Percentiles rank a stretch among this genome's conserved stretches.
Evolutionary conservation across 2,888 invertebrate genomes (phyloP).

Genomic region (Linnaemya tessellans): DNA sequence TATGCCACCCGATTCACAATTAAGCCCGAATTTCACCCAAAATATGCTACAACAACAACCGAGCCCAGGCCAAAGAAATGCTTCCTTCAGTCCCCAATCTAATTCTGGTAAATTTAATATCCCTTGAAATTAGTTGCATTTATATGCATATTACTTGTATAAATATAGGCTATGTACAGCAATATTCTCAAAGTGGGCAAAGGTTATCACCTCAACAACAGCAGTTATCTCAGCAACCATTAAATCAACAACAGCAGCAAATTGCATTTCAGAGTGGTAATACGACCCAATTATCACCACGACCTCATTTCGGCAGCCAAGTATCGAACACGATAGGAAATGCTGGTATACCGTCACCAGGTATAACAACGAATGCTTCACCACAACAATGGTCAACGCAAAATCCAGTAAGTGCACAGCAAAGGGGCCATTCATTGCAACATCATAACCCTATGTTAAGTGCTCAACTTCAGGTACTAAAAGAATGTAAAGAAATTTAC

Average conservation of each 20-base stretch:
- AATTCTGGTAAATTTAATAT: constrained; percentile 78
- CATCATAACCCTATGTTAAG: constrained; percentile 95
- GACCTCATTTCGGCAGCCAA: constrained; percentile 77
- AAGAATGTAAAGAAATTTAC: background rate
- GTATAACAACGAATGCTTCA: constrained; percentile 76
- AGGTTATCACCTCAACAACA: constrained; percentile 77
- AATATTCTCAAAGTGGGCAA: constrained; percentile 81
- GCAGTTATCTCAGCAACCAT: constrained; percentile 75
- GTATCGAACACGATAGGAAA: constrained; percentile 70
- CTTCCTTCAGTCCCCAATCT: constrained; percentile 83
- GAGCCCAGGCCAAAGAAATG: constrained; percentile 82
- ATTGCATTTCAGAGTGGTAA: constrained; percentile 74
- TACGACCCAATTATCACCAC: constrained; percentile 83
- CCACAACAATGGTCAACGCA: constrained; percentile 77
- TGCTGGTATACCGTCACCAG: constrained; percentile 81
- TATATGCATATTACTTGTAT: background rate
- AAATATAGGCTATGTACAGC: constrained; percentile 80
- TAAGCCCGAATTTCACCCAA: constrained; percentile 86
- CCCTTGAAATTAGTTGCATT: background rate
- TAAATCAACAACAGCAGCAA: constrained; percentile 77
- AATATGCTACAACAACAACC: constrained; percentile 83
- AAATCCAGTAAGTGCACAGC: constrained; percentile 73
- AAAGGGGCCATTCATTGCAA: constrained; percentile 85
- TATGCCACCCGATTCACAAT: constrained; percentile 85
- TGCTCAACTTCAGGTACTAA: constrained; percentile 90